A percentile compares a stretch with the other conserved stretches of the same genome.
These are phyloP conservation scores for Ypsolopha sequella DNA, from an alignment of 2,888 invertebrate species.

Conservation along the genomic window DNA sequence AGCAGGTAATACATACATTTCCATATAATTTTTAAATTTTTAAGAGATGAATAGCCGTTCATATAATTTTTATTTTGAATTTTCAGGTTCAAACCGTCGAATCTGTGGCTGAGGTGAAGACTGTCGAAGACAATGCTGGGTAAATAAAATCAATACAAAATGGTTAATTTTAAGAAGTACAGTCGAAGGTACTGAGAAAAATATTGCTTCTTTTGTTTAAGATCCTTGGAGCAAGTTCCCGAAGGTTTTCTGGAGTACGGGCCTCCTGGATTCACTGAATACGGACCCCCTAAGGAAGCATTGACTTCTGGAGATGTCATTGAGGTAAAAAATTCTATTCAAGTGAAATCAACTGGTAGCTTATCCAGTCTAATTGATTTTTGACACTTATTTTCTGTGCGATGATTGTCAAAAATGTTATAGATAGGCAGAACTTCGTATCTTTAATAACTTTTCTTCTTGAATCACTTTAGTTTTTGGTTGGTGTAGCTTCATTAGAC, in stretches of 20 bases:
- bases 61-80: background rate
- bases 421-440: too few species aligned
- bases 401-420: too few species aligned
- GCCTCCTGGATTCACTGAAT: conserved; percentile 56
- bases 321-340: background rate
- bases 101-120: conserved; percentile 19
- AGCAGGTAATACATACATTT: conserved; percentile 27
- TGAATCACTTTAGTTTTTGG: background rate
- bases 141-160: conserved; percentile 15
- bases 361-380: too few species aligned
- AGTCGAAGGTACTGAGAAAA: background rate
- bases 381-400: too few species aligned
- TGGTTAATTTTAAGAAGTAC: background rate
- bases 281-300: conserved; percentile 47
- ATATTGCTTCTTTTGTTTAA: conserved; percentile 11
- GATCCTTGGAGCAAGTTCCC: conserved; percentile 29
- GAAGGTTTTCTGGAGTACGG: conserved; percentile 61
- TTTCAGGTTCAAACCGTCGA: conserved; percentile 19
- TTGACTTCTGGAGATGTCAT: conserved; percentile 23
- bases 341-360: too few species aligned
- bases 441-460: too few species aligned
- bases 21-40: conserved; percentile 14
- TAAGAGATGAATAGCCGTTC: conserved; percentile 3
- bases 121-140: conserved; percentile 25
- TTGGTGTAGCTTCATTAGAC: background rate